A percentile compares a stretch with the other conserved stretches of the same genome.
Conservation (phyloP, 2,797 vertebrate species). For the Triplophysa yarkandensis region DNA sequence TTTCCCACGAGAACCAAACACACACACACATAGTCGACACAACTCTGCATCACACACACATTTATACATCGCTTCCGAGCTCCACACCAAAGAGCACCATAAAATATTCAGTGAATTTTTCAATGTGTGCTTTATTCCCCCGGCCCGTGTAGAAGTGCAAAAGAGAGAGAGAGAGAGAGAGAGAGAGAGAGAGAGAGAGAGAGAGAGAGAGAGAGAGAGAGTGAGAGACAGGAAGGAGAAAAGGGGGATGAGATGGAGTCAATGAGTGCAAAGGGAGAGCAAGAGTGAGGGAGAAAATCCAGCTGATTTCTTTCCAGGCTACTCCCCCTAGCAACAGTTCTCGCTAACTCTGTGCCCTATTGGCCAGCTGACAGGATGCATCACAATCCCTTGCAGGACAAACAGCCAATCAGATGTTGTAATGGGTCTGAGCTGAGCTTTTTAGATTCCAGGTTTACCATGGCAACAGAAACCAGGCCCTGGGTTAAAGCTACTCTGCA, state of each 20-base stretch:
- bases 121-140: conserved; percentile 75
- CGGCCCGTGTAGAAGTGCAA: conserved; percentile 69
- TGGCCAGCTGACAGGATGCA: conserved; percentile 73
- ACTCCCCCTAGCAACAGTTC: conserved; percentile 83
- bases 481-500: conserved; percentile 65
- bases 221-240: conserved; percentile 62
- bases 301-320: conserved; percentile 77
- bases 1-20: too few relatives aligned
- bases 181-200: conserved; percentile 50
- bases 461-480: conserved; percentile 78
- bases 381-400: conserved; percentile 74
- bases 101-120: conserved; percentile 78
- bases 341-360: conserved; percentile 68
- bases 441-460: conserved; percentile 79
- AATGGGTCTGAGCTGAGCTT: conserved; percentile 61
- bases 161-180: conserved; percentile 49
- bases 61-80: conserved; percentile 30
- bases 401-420: conserved; percentile 69
- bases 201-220: conserved; percentile 49
- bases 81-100: conserved; percentile 63
- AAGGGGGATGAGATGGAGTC: conserved; percentile 49
- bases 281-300: conserved; percentile 64
- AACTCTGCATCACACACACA: conserved; percentile 38
- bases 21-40: neutral
- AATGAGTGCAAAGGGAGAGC: conserved; percentile 48